Evolutionary conservation across 2,888 invertebrate genomes (phyloP).

Genomic region (Villa cingulata): DNA sequence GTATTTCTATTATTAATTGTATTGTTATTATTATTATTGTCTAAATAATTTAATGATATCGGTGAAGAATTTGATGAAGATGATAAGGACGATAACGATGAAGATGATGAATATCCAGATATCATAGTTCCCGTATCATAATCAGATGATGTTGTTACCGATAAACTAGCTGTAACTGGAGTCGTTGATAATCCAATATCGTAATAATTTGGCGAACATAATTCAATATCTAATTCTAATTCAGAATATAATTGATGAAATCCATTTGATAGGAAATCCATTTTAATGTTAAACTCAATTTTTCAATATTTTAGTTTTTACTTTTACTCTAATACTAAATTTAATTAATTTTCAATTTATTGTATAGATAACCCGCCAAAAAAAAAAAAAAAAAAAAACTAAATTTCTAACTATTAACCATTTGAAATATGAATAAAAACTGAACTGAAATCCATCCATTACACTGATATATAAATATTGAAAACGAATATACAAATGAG

Average conservation of each 20-base stretch:
- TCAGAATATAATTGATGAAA: slow-evolving; percentile 34
- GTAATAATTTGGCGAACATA: neutral
- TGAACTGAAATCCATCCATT: slow-evolving; percentile 5
- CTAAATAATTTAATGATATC: neutral
- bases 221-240: slow-evolving; percentile 18
- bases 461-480: slow-evolving; percentile 7
- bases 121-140: no score
- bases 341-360: neutral
- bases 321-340: no score
- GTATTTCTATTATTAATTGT: neutral
- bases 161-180: neutral
- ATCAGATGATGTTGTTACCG: no score
- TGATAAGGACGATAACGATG: neutral
- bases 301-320: no score
- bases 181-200: neutral
- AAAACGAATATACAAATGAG: no score
- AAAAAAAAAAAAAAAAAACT: no score
- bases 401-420: neutral
- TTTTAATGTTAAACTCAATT: slow-evolving; percentile 6
- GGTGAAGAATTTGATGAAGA: neutral
- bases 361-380: no score
- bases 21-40: neutral
- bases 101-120: neutral
- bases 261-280: slow-evolving; percentile 36
- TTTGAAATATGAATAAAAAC: slow-evolving; percentile 1